Conservation (phyloP, 2,888 invertebrate genomes). For the Drosophila buzzatii region DNA sequence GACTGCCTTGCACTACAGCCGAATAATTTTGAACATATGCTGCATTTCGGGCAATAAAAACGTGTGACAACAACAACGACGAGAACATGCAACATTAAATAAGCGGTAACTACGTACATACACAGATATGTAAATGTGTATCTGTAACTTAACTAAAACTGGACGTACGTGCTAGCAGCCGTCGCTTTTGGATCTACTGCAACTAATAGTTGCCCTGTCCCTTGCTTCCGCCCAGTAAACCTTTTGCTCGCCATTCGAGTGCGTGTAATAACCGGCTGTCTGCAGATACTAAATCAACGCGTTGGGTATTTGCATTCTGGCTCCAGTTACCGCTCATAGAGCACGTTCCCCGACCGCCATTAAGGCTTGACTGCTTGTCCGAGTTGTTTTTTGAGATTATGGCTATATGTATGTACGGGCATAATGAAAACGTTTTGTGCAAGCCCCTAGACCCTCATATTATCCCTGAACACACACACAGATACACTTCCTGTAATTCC, state of each 20-base stretch:
- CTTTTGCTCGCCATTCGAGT: constrained; percentile 52
- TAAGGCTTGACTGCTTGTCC: constrained; percentile 28
- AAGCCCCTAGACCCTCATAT: constrained; percentile 26
- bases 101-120: constrained; percentile 41
- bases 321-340: constrained; percentile 29
- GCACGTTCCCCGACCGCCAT: constrained; percentile 43
- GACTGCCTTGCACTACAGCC: constrained; percentile 23
- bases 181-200: constrained; percentile 37
- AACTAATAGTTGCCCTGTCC: constrained; percentile 46
- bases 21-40: constrained; percentile 58
- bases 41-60: constrained; percentile 67
- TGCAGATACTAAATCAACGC: constrained; percentile 83
- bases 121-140: constrained; percentile 10
- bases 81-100: constrained; percentile 63
- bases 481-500: constrained; percentile 15
- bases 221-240: constrained; percentile 56
- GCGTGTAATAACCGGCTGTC: constrained; percentile 76
- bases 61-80: constrained; percentile 57
- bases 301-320: constrained; percentile 51
- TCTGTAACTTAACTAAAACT: constrained; percentile 73
- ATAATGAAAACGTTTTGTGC: constrained; percentile 51
- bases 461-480: constrained; percentile 8
- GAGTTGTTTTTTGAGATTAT: constrained; percentile 54
- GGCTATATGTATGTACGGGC: constrained; percentile 32
- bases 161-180: constrained; percentile 65